Base-by-base conservation (phyloP, 2,888 invertebrate genomes). In the Agapetus fuscipes region DNA sequence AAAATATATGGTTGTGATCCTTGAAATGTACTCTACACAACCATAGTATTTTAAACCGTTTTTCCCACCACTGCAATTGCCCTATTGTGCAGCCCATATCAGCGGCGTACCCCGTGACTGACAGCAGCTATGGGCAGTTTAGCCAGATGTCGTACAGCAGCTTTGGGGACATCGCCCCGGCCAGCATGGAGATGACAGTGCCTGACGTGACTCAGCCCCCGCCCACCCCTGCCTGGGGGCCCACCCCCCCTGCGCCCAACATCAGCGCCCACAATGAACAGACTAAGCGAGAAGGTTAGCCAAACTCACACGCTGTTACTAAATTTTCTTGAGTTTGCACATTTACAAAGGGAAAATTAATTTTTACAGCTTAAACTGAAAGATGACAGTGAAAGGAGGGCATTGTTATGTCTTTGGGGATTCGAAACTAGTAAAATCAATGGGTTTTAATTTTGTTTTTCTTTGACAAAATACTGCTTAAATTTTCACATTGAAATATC, bases 281-380 rank as follows among this genome's bases (percentile, higher is more conserved):
- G 47, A 59, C 66, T 11, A 71, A 70, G 50, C 70, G 70, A 59
- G 70, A 71, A 59, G 71, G 71, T 71, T 59, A 47, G 15, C 34
- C n/a, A n/a, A n/a, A n/a, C n/a, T n/a, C n/a, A n/a, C n/a, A n/a
- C n/a, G n/a, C n/a, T n/a, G n/a, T n/a, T n/a, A n/a, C n/a, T n/a
- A n/a, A n/a, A n/a, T n/a, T n/a, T n/a, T n/a, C n/a, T n/a, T n/a
- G n/a, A n/a, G n/a, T n/a, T n/a, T n/a, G n/a, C n/a, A n/a, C n/a
- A n/a, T n/a, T n/a, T n/a, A n/a, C n/a, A n/a, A n/a, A n/a, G n/a
- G n/a, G n/a, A n/a, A n/a, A n/a, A n/a, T n/a, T n/a, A n/a, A n/a
- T n/a, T n/a, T n/a, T n/a, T n/a, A n/a, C n/a, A n/a, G n/a, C n/a
- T n/a, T n/a, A n/a, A n/a, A n/a, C n/a, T n/a, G n/a, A n/a, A n/a